Evolutionary conservation across 23 tunicate genomes (phyloP).

Genomic region (Ascidia mentula): DNA sequence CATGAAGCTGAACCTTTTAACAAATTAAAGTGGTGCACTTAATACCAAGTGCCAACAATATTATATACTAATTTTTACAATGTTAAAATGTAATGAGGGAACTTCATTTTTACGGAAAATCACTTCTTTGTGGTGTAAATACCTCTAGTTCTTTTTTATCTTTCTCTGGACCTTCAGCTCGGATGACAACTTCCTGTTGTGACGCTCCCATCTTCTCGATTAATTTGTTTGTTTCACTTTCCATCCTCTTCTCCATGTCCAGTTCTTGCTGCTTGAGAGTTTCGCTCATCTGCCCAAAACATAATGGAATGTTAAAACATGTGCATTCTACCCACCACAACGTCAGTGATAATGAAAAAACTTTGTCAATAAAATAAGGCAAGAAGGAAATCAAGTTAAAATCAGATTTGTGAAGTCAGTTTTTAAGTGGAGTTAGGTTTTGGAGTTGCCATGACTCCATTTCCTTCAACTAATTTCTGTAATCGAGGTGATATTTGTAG

Average conservation of each 20-base stretch:
- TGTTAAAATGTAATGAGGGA: background rate
- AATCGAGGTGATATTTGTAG: too few relatives aligned
- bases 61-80: background rate
- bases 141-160: conserved; percentile 23
- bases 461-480: too few relatives aligned
- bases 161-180: conserved; percentile 6
- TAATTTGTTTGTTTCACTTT: background rate
- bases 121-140: background rate
- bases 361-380: too few relatives aligned
- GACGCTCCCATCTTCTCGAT: conserved; percentile 12
- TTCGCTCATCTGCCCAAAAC: background rate
- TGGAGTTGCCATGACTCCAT: too few relatives aligned
- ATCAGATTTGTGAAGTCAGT: too few relatives aligned
- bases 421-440: too few relatives aligned
- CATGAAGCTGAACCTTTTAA: conserved; percentile 14
- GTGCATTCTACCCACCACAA: too few relatives aligned
- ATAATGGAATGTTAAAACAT: too few relatives aligned
- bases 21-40: background rate
- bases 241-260: conserved; percentile 7
- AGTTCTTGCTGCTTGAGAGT: background rate
- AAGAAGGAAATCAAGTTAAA: too few relatives aligned
- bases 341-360: too few relatives aligned
- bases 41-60: too few relatives aligned
- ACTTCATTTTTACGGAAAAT: background rate
- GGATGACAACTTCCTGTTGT: conserved; percentile 14